These are phyloP conservation scores for Drosophila pegasa DNA, from an alignment of 2,888 invertebrate genomes.

Conservation along the genomic window DNA sequence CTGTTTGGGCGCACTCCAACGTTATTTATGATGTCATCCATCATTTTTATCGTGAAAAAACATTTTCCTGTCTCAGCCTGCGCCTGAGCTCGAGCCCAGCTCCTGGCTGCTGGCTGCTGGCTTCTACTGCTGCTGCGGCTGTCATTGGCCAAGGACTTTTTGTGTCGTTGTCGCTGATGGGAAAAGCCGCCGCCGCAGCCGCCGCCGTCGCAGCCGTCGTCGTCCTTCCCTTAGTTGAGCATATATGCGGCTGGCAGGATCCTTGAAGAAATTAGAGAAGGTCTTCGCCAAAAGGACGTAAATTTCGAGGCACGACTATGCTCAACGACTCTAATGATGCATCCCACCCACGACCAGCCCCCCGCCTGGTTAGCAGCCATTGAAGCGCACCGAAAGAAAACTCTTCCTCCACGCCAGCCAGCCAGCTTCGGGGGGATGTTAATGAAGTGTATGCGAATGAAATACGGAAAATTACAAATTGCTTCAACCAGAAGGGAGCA, in stretches of 20 bases:
- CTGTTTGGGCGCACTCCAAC: slow-evolving; percentile 84
- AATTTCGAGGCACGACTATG: slow-evolving; percentile 70
- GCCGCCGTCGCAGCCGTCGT: slow-evolving; percentile 1
- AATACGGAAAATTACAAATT: slow-evolving; percentile 80
- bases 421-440: slow-evolving; percentile 58
- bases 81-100: slow-evolving; percentile 55
- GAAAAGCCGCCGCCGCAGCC: slow-evolving; percentile 6
- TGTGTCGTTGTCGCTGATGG: slow-evolving; percentile 74
- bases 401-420: slow-evolving; percentile 45
- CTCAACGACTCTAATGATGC: slow-evolving; percentile 82
- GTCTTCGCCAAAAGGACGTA: slow-evolving; percentile 73
- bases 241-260: slow-evolving; percentile 63
- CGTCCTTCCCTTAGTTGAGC: slow-evolving; percentile 27
- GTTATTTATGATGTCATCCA: slow-evolving; percentile 85
- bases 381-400: slow-evolving; percentile 72
- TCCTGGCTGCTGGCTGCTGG: slow-evolving; percentile 29
- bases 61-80: slow-evolving; percentile 84
- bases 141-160: slow-evolving; percentile 84
- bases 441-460: slow-evolving; percentile 80
- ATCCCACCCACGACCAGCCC: slow-evolving; percentile 57
- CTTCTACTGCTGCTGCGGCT: slow-evolving; percentile 55
- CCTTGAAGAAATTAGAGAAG: slow-evolving; percentile 76
- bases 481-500: slow-evolving; percentile 44
- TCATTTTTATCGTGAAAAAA: slow-evolving; percentile 86
- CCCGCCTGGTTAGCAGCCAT: slow-evolving; percentile 64